These are phyloP conservation scores for Philereme vetulata DNA, from an alignment of 2,888 invertebrate species.

Conservation along the genomic window DNA sequence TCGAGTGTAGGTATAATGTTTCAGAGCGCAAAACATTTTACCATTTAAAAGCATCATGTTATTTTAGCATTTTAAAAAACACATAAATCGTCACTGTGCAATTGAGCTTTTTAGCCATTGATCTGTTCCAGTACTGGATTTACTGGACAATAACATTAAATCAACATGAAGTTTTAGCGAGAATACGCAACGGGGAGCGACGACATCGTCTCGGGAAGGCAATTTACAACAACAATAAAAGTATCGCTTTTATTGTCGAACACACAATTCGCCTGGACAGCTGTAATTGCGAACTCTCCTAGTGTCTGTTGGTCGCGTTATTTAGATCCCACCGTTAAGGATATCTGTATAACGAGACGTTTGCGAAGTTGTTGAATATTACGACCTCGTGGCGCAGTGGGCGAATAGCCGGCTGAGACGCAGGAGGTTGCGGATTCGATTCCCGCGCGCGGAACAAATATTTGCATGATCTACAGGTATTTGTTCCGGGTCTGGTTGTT, in stretches of 20 bases:
- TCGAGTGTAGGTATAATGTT: too few relatives aligned
- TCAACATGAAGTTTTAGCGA: constrained; percentile 65
- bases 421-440: too few relatives aligned
- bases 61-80: constrained; percentile 1
- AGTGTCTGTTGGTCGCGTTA: constrained; percentile 76
- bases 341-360: background rate
- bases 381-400: too few relatives aligned
- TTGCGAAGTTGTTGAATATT: too few relatives aligned
- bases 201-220: constrained; percentile 62
- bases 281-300: constrained; percentile 77
- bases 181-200: constrained; percentile 60
- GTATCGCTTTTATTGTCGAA: constrained; percentile 79
- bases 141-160: constrained; percentile 65
- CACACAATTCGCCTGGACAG: constrained; percentile 79
- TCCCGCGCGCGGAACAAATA: too few relatives aligned
- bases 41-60: background rate
- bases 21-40: background rate
- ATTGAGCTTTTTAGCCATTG: constrained; percentile 39
- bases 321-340: constrained; percentile 67
- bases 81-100: constrained; percentile 25
- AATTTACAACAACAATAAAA: constrained; percentile 79
- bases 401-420: too few relatives aligned
- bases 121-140: constrained; percentile 44
- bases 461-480: too few relatives aligned
- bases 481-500: too few relatives aligned